Conservation (phyloP, 2,113 vertebrate species). For the Lonchura striata region DNA sequence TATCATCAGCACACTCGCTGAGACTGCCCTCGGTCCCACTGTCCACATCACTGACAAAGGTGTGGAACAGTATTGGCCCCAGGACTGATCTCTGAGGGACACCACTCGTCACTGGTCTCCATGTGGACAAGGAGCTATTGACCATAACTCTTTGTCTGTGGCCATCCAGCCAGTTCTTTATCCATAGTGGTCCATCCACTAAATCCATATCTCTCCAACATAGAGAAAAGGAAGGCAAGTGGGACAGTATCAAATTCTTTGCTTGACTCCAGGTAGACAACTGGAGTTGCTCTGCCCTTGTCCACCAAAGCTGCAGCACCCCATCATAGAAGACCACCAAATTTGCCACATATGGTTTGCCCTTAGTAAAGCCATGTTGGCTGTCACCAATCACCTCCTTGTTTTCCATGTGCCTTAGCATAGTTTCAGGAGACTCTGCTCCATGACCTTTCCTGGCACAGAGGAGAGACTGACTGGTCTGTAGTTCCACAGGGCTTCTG, state of each 20-base stretch:
- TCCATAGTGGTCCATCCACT: neutral
- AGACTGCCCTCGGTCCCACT: neutral
- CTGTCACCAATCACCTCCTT: neutral
- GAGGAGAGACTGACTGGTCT: neutral
- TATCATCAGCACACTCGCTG: too few relatives aligned
- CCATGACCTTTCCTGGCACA: neutral
- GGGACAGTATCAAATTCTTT: neutral
- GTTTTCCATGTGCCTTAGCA: neutral
- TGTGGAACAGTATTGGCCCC: rapidly evolving
- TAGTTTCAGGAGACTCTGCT: neutral
- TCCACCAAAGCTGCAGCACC: neutral
- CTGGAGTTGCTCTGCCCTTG: neutral
- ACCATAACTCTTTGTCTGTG: neutral
- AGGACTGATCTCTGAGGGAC: rapidly evolving
- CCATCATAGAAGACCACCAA: neutral
- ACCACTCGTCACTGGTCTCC: neutral
- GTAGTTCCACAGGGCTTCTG: neutral
- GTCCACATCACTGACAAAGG: neutral
- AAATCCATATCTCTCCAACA: neutral
- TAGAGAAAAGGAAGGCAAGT: neutral
- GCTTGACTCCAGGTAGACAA: neutral
- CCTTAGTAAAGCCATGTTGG: neutral
- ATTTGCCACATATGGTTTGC: neutral
- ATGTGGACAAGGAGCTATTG: neutral
- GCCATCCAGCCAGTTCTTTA: neutral